A percentile compares a stretch with the other conserved stretches of the same genome.
Conservation (phyloP, 2,888 invertebrate genomes). For the Eumerus sabulonum region DNA sequence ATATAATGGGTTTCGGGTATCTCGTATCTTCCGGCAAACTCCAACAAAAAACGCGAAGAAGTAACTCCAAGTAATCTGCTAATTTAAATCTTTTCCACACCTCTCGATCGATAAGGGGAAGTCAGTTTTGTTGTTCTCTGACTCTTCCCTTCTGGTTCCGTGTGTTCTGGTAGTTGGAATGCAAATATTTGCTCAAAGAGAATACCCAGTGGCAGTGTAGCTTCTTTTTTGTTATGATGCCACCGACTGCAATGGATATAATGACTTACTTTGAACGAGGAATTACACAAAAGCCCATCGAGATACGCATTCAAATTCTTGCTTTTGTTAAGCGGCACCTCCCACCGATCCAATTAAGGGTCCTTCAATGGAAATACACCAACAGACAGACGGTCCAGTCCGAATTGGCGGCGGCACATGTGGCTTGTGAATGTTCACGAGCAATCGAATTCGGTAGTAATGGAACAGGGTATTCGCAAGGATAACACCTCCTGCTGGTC, state of each 20-base stretch:
- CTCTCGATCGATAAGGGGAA: constrained; percentile 16
- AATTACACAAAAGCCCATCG: too few species aligned
- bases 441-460: too few species aligned
- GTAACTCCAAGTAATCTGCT: constrained; percentile 31
- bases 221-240: background rate
- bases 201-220: constrained; percentile 18
- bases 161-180: constrained; percentile 6
- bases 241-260: constrained; percentile 8
- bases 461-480: too few species aligned
- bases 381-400: too few species aligned
- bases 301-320: too few species aligned
- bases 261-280: constrained; percentile 19
- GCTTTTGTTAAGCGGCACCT: too few species aligned
- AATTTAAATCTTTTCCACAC: constrained; percentile 46
- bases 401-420: too few species aligned
- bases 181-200: constrained; percentile 41
- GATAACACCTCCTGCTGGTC: too few species aligned
- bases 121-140: background rate
- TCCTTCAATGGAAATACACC: too few species aligned
- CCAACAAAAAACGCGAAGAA: background rate
- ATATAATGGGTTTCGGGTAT: background rate
- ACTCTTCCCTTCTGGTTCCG: background rate
- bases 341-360: too few species aligned
- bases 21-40: constrained; percentile 21
- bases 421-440: too few species aligned